Percentiles rank a stretch among this genome's conserved stretches.
These are phyloP conservation scores for Cygnus atratus DNA, from an alignment of 2,113 vertebrate genomes.

Conservation along the genomic window DNA sequence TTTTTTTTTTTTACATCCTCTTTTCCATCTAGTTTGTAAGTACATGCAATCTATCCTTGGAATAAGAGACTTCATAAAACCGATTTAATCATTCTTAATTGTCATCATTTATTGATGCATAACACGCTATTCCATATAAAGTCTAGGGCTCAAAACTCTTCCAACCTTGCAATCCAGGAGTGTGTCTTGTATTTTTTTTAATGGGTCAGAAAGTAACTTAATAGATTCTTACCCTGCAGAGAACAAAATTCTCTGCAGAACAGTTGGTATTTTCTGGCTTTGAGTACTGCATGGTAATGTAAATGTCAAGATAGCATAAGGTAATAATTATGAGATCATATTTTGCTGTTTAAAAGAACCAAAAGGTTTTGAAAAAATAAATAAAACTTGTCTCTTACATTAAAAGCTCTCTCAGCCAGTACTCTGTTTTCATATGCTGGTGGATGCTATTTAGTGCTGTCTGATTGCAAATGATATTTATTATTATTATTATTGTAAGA, in stretches of 20 bases:
- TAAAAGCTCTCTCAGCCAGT: neutral
- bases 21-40: neutral
- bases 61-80: neutral
- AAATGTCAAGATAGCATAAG: slow-evolving; percentile 66
- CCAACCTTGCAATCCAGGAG: neutral
- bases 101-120: neutral
- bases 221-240: slow-evolving; percentile 48
- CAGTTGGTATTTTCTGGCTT: slow-evolving; percentile 69
- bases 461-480: slow-evolving; percentile 10
- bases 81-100: neutral
- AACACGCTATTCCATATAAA: rapidly evolving
- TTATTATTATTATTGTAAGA: slow-evolving; percentile 29
- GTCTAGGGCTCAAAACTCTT: neutral
- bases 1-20: neutral
- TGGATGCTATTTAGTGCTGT: slow-evolving; percentile 22
- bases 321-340: slow-evolving; percentile 65
- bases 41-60: neutral
- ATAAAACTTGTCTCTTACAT: slow-evolving; percentile 24
- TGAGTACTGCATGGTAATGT: slow-evolving; percentile 52
- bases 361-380: slow-evolving; percentile 55
- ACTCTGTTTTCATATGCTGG: neutral
- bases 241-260: slow-evolving; percentile 62
- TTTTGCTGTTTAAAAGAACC: slow-evolving; percentile 61
- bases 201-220: slow-evolving; percentile 7
- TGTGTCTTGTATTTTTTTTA: neutral